phyloP scores from a whole-genome alignment of 2,797 vertebrate genomes.

The Danio tinwini region DNA sequence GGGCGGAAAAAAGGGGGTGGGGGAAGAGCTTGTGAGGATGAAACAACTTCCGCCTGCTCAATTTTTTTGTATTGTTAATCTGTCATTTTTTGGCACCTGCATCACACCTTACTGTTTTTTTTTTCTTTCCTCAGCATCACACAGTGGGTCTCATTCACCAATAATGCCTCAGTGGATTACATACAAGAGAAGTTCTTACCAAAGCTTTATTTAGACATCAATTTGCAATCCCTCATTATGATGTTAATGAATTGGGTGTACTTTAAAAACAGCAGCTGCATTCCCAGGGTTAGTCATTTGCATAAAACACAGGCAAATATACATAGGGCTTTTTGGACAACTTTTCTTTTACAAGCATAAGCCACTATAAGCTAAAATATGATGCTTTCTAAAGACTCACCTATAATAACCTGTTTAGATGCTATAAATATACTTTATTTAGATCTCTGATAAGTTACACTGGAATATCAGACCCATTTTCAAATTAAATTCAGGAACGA shows the following conservation, averaged over 20 bases:
- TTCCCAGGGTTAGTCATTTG: not conserved
- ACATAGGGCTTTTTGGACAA: not conserved
- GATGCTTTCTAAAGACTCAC: not conserved
- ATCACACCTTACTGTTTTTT: not conserved
- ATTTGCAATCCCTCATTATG: not conserved
- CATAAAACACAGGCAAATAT: not conserved
- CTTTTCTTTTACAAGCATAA: not conserved
- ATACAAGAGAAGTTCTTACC: not conserved
- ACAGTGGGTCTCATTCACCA: not conserved
- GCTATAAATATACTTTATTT: not conserved
- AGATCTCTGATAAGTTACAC: not conserved
- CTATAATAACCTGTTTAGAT: not conserved
- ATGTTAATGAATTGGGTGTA: not conserved
- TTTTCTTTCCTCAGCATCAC: not conserved
- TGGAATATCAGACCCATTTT: no score
- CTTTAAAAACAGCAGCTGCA: not conserved
- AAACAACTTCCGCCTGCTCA: not conserved
- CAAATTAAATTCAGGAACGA: no score
- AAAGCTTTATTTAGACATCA: not conserved
- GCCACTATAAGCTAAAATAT: not conserved
- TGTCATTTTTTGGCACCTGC: conserved; percentile 10
- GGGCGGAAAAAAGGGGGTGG: not conserved
- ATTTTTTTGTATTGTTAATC: not conserved
- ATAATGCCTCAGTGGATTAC: not conserved
- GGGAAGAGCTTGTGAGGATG: not conserved